Percentiles rank a stretch among this genome's conserved stretches.
Conservation (phyloP, 2,113 vertebrate species). For the Paramormyrops kingsleyae region DNA sequence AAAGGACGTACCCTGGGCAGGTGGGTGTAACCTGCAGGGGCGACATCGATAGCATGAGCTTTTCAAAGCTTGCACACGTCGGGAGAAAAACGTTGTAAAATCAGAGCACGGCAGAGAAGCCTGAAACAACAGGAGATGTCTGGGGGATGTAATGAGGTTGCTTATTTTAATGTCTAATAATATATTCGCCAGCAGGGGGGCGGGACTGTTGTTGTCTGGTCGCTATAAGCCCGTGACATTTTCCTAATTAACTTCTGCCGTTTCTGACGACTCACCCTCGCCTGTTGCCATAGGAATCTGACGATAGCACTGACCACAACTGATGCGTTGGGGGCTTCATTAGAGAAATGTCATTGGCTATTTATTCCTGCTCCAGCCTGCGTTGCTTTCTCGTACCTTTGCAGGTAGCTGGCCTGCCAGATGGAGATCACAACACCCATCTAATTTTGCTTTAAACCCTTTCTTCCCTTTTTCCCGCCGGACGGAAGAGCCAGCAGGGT, state of each 20-base stretch:
- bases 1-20: not conserved
- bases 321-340: slow-evolving; percentile 12
- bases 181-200: slow-evolving; percentile 54
- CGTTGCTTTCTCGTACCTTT: not conserved
- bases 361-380: not conserved
- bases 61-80: not conserved
- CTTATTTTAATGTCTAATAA: slow-evolving; percentile 49
- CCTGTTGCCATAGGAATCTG: slow-evolving; percentile 22
- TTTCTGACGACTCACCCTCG: slow-evolving; percentile 45
- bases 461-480: not conserved
- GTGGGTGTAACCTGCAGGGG: not conserved
- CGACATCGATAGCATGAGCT: not conserved
- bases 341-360: not conserved
- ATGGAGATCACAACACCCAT: not conserved
- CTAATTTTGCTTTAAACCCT: not conserved
- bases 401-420: not conserved
- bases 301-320: slow-evolving; percentile 30
- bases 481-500: not conserved
- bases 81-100: not conserved
- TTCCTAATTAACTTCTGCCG: slow-evolving; percentile 55
- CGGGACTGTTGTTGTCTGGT: slow-evolving; percentile 45
- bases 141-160: slow-evolving; percentile 57
- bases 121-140: slow-evolving; percentile 57
- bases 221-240: slow-evolving; percentile 53
- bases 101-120: slow-evolving; percentile 30